A percentile compares a stretch with the other conserved stretches of the same genome.
Evolutionary conservation across 2,113 vertebrate genomes (phyloP).

Genomic region (Corythoichthys intestinalis): DNA sequence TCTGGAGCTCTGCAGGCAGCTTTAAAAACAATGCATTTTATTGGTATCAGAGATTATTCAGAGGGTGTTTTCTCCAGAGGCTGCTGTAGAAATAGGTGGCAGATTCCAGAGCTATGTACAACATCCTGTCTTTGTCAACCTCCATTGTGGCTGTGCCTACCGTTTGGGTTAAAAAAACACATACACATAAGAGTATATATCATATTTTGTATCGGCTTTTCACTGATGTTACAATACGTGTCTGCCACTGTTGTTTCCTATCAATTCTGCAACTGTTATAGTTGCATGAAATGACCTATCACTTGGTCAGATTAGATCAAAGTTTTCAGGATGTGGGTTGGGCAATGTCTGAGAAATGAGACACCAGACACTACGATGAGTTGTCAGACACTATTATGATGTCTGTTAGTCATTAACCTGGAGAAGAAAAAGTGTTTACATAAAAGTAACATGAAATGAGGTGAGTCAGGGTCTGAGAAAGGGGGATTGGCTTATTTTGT

Average conservation of each 20-base stretch:
- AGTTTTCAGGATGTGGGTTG: background rate
- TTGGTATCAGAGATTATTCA: background rate
- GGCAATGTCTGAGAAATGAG: background rate
- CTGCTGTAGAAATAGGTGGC: conserved; percentile 42
- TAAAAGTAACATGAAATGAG: background rate
- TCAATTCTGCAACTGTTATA: background rate
- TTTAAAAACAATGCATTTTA: conserved; percentile 26
- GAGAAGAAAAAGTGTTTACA: background rate
- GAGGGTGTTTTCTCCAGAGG: conserved; percentile 8
- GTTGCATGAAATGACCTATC: background rate
- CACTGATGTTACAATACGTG: background rate
- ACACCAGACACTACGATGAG: background rate
- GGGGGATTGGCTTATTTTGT: too few species aligned
- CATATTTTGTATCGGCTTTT: background rate
- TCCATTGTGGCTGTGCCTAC: conserved; percentile 47
- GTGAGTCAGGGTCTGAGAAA: too few species aligned
- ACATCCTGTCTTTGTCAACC: conserved; percentile 65
- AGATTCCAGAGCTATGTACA: conserved; percentile 36
- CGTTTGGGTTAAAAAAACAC: conserved; percentile 38
- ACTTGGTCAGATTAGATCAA: background rate
- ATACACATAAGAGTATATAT: background rate
- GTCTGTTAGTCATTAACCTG: background rate
- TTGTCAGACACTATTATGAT: background rate
- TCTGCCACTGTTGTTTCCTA: background rate
- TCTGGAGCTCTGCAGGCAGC: background rate